A percentile compares a stretch with the other conserved stretches of the same genome.
Conservation (phyloP, 2,113 vertebrate genomes). For the Hippocampus abdominalis region DNA sequence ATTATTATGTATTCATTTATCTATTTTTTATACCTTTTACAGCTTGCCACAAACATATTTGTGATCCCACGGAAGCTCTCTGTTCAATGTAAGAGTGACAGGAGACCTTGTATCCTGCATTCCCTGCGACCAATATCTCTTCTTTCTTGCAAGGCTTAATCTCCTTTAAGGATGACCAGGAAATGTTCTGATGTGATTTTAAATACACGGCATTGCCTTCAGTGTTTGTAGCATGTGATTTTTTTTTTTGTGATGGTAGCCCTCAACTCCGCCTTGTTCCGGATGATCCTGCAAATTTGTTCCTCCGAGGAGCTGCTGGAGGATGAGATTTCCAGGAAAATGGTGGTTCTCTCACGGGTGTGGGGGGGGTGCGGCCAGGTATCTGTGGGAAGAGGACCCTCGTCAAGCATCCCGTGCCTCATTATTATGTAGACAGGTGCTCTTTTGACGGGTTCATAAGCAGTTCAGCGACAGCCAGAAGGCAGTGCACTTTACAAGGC, state of each 20-base stretch:
- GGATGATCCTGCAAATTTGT: constrained; percentile 4
- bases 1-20: too few relatives aligned
- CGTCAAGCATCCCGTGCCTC: constrained; percentile 66
- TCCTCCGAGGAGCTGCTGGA: background rate
- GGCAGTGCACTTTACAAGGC: constrained; percentile 95
- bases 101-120: background rate
- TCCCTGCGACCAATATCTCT: background rate
- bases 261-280: constrained; percentile 1
- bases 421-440: constrained; percentile 86
- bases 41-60: too few relatives aligned
- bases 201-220: background rate
- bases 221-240: background rate
- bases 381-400: constrained; percentile 72
- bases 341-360: constrained; percentile 57
- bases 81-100: background rate
- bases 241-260: background rate
- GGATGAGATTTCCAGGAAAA: constrained; percentile 75
- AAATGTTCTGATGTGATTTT: background rate
- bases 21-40: too few relatives aligned
- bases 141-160: background rate
- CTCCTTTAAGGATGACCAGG: background rate
- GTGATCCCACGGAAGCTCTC: too few relatives aligned
- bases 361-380: constrained; percentile 27
- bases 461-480: constrained; percentile 86
- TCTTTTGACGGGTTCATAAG: constrained; percentile 93